A percentile compares a stretch with the other conserved stretches of the same genome.
These are phyloP conservation scores for Xiphophorus couchianus DNA, from an alignment of 2,113 vertebrate species.

Conservation along the genomic window DNA sequence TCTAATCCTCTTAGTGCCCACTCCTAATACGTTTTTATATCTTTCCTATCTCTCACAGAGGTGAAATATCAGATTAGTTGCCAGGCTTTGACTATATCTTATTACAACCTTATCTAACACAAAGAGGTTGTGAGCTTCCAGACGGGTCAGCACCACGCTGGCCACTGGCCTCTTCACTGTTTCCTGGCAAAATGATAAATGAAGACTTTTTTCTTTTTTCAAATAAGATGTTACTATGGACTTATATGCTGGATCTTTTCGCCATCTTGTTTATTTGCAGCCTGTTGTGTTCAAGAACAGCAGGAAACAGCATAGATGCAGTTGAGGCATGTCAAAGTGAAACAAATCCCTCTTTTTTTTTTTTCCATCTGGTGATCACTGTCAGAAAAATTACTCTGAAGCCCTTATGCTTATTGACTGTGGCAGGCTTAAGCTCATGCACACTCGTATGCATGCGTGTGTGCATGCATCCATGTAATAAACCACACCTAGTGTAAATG, in stretches of 20 bases:
- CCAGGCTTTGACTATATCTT: conserved; percentile 82
- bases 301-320: neutral
- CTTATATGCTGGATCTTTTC: conserved; percentile 47
- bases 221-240: conserved; percentile 13
- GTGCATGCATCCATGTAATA: conserved; percentile 23
- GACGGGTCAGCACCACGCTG: conserved; percentile 11
- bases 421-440: conserved; percentile 18
- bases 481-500: conserved; percentile 31
- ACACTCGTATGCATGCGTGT: conserved; percentile 3
- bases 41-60: conserved; percentile 79
- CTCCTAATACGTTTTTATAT: conserved; percentile 83
- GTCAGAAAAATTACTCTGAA: conserved; percentile 12
- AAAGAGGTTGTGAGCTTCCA: conserved; percentile 42
- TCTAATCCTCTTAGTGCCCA: conserved; percentile 84
- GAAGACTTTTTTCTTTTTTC: neutral
- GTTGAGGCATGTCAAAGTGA: conserved; percentile 14
- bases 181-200: conserved; percentile 47
- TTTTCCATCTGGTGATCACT: neutral
- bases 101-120: conserved; percentile 82
- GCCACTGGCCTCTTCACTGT: conserved; percentile 11
- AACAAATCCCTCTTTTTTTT: neutral
- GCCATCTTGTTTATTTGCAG: conserved; percentile 42
- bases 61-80: conserved; percentile 85
- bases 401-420: conserved; percentile 32
- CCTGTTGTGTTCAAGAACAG: conserved; percentile 29